Percentiles rank a stretch among this genome's conserved stretches.
Conservation (phyloP, 2,888 invertebrate genomes). For the Holacanthella duospinosa region DNA sequence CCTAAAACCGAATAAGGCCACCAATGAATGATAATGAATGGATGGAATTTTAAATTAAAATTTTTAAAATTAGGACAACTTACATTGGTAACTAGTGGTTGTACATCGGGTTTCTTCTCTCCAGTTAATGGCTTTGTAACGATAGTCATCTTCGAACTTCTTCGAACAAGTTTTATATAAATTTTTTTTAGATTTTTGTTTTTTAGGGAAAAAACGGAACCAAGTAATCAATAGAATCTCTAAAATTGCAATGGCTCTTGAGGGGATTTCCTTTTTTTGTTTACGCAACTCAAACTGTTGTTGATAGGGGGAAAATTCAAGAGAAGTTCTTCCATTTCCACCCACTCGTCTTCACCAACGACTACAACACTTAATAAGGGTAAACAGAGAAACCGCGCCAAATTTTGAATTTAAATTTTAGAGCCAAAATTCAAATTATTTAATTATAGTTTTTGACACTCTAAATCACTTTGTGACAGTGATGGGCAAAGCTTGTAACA, state of each 20-base stretch:
- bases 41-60: not conserved
- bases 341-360: not conserved
- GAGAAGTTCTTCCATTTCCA: not conserved
- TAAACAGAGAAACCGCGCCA: not conserved
- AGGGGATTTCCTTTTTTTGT: not conserved
- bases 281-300: not conserved
- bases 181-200: not conserved
- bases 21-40: not conserved
- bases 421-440: not conserved
- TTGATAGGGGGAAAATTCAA: not conserved
- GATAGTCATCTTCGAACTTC: slow-evolving; percentile 57
- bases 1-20: too few species aligned
- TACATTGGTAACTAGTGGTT: slow-evolving; percentile 31
- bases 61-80: not conserved
- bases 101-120: slow-evolving; percentile 53
- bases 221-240: not conserved
- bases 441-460: too few species aligned
- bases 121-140: slow-evolving; percentile 58
- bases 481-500: too few species aligned
- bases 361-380: not conserved
- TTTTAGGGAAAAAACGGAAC: not conserved
- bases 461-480: too few species aligned
- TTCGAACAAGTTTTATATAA: not conserved
- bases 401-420: not conserved
- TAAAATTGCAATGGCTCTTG: not conserved